A percentile compares a stretch with the other conserved stretches of the same genome.
Evolutionary conservation across 2,113 vertebrate genomes (phyloP).

Genomic region (Nycticryphes semicollaris): DNA sequence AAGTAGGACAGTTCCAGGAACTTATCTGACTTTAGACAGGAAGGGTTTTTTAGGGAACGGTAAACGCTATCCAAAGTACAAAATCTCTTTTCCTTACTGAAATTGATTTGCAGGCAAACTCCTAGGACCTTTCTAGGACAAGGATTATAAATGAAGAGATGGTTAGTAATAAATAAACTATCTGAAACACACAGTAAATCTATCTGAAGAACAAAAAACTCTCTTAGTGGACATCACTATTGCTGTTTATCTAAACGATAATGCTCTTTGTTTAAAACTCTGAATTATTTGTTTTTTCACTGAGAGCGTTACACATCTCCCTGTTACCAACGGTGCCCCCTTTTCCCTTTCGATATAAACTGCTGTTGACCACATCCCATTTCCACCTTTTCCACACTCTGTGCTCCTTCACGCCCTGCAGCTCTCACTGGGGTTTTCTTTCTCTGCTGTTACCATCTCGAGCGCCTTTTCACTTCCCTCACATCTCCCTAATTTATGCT

Average conservation of each 20-base stretch:
- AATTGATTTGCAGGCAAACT: neutral
- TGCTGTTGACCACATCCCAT: neutral
- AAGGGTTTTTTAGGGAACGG: neutral
- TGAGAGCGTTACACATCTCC: neutral
- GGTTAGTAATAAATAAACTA: neutral
- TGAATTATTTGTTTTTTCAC: neutral
- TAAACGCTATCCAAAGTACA: neutral
- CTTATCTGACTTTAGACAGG: neutral
- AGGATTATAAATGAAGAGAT: neutral
- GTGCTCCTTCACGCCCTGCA: neutral
- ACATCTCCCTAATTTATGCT: neutral
- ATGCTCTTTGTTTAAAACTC: neutral
- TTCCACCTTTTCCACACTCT: neutral
- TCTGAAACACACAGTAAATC: neutral
- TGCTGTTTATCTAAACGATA: neutral
- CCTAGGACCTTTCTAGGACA: neutral
- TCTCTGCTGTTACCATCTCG: neutral
- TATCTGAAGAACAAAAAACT: neutral
- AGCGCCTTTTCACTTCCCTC: neutral
- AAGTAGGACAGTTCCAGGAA: neutral
- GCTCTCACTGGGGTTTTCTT: neutral
- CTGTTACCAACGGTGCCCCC: rapidly evolving
- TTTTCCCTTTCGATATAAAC: neutral
- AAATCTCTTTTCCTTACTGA: neutral
- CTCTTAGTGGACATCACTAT: rapidly evolving